phyloP scores from a whole-genome alignment of 2,113 vertebrate species.

The Serilophus lunatus region DNA sequence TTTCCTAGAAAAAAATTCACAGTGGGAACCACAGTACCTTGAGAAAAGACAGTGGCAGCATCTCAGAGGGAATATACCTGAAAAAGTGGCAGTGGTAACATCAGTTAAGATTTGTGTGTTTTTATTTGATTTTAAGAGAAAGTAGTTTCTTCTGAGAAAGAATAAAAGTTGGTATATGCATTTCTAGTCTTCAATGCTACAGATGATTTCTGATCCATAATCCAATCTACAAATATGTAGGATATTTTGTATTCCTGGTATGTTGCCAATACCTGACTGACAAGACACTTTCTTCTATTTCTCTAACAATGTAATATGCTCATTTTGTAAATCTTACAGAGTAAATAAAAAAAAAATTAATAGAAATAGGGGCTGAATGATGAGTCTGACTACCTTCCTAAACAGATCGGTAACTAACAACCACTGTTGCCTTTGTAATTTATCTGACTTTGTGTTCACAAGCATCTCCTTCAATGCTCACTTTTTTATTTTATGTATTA shows the following conservation, averaged over 20 bases:
- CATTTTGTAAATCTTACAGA: neutral
- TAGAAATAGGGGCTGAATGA: neutral
- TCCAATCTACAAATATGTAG: neutral
- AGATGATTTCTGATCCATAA: neutral
- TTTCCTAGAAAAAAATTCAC: neutral
- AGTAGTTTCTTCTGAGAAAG: neutral
- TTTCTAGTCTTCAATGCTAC: neutral
- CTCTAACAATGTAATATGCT: neutral
- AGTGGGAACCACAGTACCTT: neutral
- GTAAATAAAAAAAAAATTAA: neutral
- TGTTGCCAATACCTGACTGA: neutral
- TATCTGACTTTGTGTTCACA: neutral
- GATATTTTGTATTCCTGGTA: neutral
- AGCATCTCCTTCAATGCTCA: neutral
- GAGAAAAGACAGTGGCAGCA: neutral
- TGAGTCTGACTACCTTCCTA: neutral
- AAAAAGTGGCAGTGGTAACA: neutral
- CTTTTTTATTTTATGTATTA: neutral
- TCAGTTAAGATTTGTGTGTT: accelerated
- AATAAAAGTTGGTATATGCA: neutral
- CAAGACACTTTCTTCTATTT: neutral
- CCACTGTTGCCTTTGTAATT: neutral
- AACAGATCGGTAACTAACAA: neutral
- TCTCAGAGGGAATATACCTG: neutral
- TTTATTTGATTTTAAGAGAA: neutral